Evolutionary conservation across 2,888 invertebrate genomes (phyloP), one percentile per base, ranked within the genome.

Genomic region (Amaurobius ferox): DNA sequence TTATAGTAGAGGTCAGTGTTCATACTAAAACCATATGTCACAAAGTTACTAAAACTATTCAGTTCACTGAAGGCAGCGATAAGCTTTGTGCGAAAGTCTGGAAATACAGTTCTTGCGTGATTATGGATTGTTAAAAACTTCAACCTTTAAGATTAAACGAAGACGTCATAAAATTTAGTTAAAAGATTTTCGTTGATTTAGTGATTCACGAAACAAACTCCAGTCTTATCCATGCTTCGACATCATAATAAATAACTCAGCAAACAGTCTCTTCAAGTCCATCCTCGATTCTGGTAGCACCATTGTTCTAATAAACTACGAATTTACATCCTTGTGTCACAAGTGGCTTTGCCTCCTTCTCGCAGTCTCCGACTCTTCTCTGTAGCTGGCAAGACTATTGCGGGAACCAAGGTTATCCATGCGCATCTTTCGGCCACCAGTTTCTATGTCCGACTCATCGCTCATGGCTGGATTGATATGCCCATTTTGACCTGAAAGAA

Each of bases 401-500:
- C 78, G 64, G 23, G 88, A 88, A 9, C 86, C 80, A 19, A 74
- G 86, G 0, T 48, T 67, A 40, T 88, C 86, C 86, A 85, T 67
- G 55, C 86, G 61, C 40, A 80, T 29, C 23, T 64, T 83, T 29
- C 80, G 61, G 3, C 88, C 72, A 1, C 70, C 78, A 1, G 86
- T 40, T 71, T 88, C 88, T 1, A 86, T 44, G 39, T 88, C 88
- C 0, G 88, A 88, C 16, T 86, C 79, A 23, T 74, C 88, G 26
- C 79, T 79, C 44, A 86, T 29, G 1, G 77, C 88, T 11, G 39
- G 44, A 39, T 88, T 88, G 0, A 64, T 61, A 23, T 67, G 68
- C 5, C 88, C 86, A 16, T 83, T 74, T n/a, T 62, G 68, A n/a
- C 55, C 55, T 55, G 23, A 23, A 23, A 55, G 11, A 55, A 55